Evolutionary conservation across 53 echinoderm and acorn worm species (phyloP), one percentile per base, ranked within the genome.

Genomic region (Crossaster papposus): DNA sequence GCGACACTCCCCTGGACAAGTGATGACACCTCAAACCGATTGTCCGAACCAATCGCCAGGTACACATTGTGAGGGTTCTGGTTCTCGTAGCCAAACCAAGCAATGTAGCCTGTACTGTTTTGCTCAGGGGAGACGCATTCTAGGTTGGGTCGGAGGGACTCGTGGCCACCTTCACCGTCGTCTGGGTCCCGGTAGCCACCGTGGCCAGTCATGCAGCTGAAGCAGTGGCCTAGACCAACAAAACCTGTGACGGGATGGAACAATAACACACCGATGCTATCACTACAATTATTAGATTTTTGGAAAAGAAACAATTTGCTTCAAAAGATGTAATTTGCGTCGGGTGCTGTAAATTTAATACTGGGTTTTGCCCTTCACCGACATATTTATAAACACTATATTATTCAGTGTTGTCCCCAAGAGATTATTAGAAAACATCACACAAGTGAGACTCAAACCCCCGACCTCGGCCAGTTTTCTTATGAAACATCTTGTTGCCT

Each of bases 61-160:
- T 96, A 96, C n/a, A 94, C 86, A 83, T 96, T 96, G 78, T 96
- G 96, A 1, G 81, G 79, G 52, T 96, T 96, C 38, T 89, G 54
- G 65, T 96, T 96, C 54, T 83, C 84, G 74, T 96, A 96, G 22
- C 96, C 94, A 89, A 93, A 96, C 96, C 96, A 96, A 35, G 92
- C 96, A 33, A 80, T 81, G 89, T 91, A 83, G 14, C 94, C 96
- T 0, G 87, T 85, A 30, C 63, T 89, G 33, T 89, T 86, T 14
- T 58, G 63, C 72, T 82, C 79, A 30, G 90, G 93, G 9, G 88
- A 79, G 17, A 96, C 86, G 62, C 96, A 96, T 81, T 96, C 92
- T 32, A 95, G 52, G 78, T 91, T 81, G 44, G 96, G 94, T 37
- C 38, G 77, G 51, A 96, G 78, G 26, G 89, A 73, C 13, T 73